Percentiles rank a stretch among this genome's conserved stretches.
These are phyloP conservation scores for Aurelia coerulea DNA, from an alignment of 30 jellyfish, hydroid and myxozoan genomes.

Conservation along the genomic window DNA sequence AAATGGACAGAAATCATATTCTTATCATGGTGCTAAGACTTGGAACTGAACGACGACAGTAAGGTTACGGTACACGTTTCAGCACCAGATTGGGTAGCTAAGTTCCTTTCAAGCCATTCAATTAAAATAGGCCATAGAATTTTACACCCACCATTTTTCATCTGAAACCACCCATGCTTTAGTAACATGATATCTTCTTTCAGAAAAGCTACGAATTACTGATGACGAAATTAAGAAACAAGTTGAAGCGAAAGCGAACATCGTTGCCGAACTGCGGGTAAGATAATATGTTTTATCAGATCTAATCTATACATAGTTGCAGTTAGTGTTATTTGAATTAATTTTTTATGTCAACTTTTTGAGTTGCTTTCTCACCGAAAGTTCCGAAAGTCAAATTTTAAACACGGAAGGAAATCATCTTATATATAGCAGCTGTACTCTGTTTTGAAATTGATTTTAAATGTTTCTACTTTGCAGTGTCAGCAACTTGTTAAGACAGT, in stretches of 20 bases:
- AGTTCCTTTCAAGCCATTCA: no score
- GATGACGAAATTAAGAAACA: conserved; percentile 79
- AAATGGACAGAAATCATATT: background rate
- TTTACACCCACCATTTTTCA: no score
- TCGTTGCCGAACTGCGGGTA: conserved; percentile 87
- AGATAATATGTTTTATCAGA: background rate
- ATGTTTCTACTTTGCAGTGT: conserved; percentile 23
- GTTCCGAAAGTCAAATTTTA: no score
- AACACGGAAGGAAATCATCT: no score
- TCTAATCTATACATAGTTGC: no score
- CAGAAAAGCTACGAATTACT: conserved; percentile 74
- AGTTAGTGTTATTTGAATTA: background rate
- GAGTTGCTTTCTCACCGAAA: no score
- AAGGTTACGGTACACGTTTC: no score
- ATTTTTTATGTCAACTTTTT: background rate
- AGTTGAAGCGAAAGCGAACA: conserved; percentile 76
- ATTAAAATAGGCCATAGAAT: no score
- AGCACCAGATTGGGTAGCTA: no score
- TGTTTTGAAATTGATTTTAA: background rate
- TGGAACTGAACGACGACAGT: background rate
- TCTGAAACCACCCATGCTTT: no score
- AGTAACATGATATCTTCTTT: background rate
- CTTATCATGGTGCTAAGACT: background rate
- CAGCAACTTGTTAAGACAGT: conserved; percentile 39
- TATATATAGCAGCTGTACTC: no score